phyloP scores from a whole-genome alignment of 2,113 vertebrate genomes.

The Alethe castanea region DNA sequence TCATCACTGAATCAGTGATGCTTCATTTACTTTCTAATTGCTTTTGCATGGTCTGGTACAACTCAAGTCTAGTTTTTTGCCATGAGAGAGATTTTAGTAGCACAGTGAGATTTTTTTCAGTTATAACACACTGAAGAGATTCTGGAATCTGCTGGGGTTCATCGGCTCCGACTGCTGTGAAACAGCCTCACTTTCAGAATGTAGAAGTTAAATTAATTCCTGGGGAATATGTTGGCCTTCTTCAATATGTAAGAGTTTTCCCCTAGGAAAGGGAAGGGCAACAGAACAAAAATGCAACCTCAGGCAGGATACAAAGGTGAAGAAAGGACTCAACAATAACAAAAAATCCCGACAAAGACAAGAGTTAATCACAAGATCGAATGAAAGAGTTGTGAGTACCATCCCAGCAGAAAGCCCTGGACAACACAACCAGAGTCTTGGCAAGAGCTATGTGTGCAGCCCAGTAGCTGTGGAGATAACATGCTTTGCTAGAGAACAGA shows the following conservation, averaged over 20 bases:
- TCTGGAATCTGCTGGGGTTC: not conserved
- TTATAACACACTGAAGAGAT: not conserved
- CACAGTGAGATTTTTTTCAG: not conserved
- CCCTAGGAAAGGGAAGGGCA: not conserved
- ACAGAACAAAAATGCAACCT: not conserved
- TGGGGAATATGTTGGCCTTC: not conserved
- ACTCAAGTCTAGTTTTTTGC: not conserved
- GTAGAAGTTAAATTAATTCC: not conserved
- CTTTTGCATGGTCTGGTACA: not conserved
- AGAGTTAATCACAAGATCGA: not conserved
- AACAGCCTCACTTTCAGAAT: not conserved
- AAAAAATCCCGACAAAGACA: fast-evolving
- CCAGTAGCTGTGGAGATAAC: not conserved
- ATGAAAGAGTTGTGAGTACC: not conserved
- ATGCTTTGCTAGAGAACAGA: not conserved
- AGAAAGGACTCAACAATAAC: not conserved
- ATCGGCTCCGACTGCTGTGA: not conserved
- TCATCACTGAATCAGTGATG: not conserved
- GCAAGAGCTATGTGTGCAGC: not conserved
- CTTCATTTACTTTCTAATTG: not conserved
- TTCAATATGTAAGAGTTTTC: not conserved
- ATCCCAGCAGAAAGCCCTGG: not conserved
- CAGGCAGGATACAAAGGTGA: not conserved
- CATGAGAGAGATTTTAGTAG: not conserved
- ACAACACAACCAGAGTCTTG: not conserved